phyloP scores from a whole-genome alignment of 2,888 invertebrate genomes.

The Chironomus tentans region DNA sequence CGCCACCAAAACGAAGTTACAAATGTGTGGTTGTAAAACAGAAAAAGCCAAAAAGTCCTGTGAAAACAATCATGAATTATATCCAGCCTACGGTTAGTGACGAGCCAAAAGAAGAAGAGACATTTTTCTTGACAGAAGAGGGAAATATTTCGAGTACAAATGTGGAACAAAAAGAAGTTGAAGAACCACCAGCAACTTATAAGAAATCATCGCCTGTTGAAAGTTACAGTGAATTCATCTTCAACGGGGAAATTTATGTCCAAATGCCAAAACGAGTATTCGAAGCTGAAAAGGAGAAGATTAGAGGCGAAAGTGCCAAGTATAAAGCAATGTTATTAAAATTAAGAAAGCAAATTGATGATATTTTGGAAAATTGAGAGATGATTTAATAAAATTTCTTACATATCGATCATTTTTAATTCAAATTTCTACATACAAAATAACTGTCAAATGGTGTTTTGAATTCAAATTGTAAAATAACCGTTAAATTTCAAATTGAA shows the following conservation, averaged over 20 bases:
- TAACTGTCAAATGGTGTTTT: background rate
- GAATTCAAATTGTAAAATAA: no score
- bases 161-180: background rate
- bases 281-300: constrained; percentile 33
- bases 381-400: background rate
- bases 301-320: constrained; percentile 31
- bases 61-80: background rate
- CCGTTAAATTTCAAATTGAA: no score
- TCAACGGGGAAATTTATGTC: constrained; percentile 38
- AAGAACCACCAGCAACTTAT: background rate
- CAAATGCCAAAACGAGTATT: constrained; percentile 39
- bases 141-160: background rate
- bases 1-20: background rate
- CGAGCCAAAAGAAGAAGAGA: background rate
- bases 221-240: constrained; percentile 32
- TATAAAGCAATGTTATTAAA: constrained; percentile 33
- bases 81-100: background rate
- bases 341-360: constrained; percentile 29
- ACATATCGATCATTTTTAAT: no score
- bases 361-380: background rate
- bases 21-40: background rate
- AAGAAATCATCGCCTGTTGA: background rate
- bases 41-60: background rate
- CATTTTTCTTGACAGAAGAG: background rate
- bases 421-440: no score